Conservation (phyloP, 1,140 invertebrate species). For the Bradysia coprophila region DNA sequence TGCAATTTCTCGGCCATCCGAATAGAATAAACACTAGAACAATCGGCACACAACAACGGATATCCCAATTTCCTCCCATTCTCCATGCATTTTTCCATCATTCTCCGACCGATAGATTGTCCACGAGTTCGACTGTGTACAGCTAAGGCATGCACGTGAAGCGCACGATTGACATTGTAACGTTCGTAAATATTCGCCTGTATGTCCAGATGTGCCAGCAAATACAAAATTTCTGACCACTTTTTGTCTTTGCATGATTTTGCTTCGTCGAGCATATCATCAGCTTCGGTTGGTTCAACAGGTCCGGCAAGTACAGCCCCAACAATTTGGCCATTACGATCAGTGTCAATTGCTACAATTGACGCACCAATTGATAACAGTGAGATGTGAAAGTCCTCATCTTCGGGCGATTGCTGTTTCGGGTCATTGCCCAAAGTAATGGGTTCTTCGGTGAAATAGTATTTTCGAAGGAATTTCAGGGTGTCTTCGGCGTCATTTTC, state of each 20-base stretch:
- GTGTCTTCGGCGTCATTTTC: slow-evolving; percentile 3
- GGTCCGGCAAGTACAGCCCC: slow-evolving; percentile 6
- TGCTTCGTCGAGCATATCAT: slow-evolving; percentile 4
- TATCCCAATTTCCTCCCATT: slow-evolving; percentile 2
- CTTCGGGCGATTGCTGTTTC: slow-evolving; percentile 4
- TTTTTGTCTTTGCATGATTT: slow-evolving; percentile 2
- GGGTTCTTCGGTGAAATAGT: slow-evolving; percentile 7
- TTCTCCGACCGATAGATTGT: slow-evolving; percentile 2
- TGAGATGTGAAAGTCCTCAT: slow-evolving; percentile 7
- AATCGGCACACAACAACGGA: slow-evolving; percentile 5
- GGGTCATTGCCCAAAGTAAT: slow-evolving; percentile 7
- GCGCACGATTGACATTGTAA: slow-evolving; percentile 4
- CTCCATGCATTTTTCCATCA: slow-evolving; percentile 3
- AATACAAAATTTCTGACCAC: slow-evolving; percentile 4
- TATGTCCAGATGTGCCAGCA: slow-evolving; percentile 5
- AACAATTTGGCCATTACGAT: neutral
- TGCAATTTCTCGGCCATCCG: slow-evolving; percentile 5
- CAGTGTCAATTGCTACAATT: slow-evolving; percentile 2
- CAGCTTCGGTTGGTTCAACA: slow-evolving; percentile 5
- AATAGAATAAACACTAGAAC: slow-evolving; percentile 6
- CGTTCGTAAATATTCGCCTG: slow-evolving; percentile 5
- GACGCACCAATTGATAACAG: slow-evolving; percentile 4
- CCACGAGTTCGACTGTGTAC: slow-evolving; percentile 4
- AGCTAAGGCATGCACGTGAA: slow-evolving; percentile 6
- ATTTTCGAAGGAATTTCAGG: slow-evolving; percentile 5